A percentile compares a stretch with the other conserved stretches of the same genome.
These are phyloP conservation scores for Rana temporaria DNA, from an alignment of 2,113 vertebrate genomes.

Conservation along the genomic window DNA sequence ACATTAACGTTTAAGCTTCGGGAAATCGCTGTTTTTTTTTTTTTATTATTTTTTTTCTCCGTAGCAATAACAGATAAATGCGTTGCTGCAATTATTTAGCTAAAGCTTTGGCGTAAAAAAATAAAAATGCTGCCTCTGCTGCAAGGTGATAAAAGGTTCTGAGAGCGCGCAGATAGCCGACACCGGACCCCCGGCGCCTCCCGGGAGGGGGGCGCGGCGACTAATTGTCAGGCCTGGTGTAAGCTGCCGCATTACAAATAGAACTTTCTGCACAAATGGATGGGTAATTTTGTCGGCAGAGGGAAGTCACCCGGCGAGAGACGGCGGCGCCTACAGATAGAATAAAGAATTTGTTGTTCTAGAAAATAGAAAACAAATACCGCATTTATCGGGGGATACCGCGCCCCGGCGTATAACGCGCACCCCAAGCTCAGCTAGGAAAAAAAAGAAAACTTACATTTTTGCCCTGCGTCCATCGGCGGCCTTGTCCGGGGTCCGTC, in stretches of 20 bases:
- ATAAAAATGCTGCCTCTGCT: conserved; percentile 28
- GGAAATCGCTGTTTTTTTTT: background rate
- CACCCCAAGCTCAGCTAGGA: too few species aligned
- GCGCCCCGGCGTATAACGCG: too few species aligned
- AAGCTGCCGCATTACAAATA: conserved; percentile 25
- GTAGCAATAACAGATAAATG: conserved; percentile 2
- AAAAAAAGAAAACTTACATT: too few species aligned
- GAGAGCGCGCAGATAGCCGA: background rate
- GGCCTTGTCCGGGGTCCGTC: too few species aligned
- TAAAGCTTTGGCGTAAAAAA: conserved; percentile 3
- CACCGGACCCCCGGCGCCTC: background rate
- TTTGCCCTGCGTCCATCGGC: too few species aligned
- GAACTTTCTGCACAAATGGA: conserved; percentile 31
- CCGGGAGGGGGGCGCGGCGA: background rate
- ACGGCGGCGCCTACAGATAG: background rate
- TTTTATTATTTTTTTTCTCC: background rate
- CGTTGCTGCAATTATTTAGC: conserved; percentile 11
- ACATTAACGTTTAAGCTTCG: background rate
- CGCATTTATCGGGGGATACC: too few species aligned
- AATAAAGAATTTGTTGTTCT: background rate
- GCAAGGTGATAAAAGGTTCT: conserved; percentile 41
- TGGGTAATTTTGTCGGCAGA: conserved; percentile 27
- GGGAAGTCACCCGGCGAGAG: background rate
- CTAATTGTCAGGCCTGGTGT: conserved; percentile 28
- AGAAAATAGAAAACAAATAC: background rate